These are phyloP conservation scores for Theocolax elegans DNA, from an alignment of 1,140 invertebrate genomes.

Conservation along the genomic window DNA sequence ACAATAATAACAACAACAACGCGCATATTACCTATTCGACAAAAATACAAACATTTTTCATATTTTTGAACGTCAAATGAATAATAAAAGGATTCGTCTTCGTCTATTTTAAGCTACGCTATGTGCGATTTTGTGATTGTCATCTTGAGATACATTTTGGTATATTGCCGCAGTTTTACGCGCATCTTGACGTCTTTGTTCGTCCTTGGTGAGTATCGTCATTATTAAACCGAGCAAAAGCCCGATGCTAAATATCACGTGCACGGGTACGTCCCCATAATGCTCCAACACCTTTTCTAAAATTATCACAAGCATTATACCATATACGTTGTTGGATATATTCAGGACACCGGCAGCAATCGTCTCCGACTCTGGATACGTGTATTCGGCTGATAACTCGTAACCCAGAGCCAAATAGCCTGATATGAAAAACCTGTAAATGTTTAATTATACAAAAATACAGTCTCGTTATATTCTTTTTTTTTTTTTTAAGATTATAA, in stretches of 20 bases:
- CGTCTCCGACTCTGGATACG: slow-evolving; percentile 78
- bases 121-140: too few relatives aligned
- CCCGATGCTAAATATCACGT: slow-evolving; percentile 60
- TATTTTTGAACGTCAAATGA: too few relatives aligned
- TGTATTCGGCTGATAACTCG: slow-evolving; percentile 81
- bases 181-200: slow-evolving; percentile 68
- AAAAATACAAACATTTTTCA: too few relatives aligned
- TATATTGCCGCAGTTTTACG: too few relatives aligned
- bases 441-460: too few relatives aligned
- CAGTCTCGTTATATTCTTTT: too few relatives aligned
- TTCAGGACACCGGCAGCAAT: slow-evolving; percentile 77
- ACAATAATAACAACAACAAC: too few relatives aligned
- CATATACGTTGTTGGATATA: slow-evolving; percentile 74
- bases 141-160: too few relatives aligned
- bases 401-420: slow-evolving; percentile 80
- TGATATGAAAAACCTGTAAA: slow-evolving; percentile 79
- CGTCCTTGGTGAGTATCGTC: slow-evolving; percentile 70
- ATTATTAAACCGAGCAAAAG: slow-evolving; percentile 68
- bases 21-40: too few relatives aligned
- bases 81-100: too few relatives aligned
- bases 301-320: slow-evolving; percentile 69
- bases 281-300: slow-evolving; percentile 49
- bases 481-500: too few relatives aligned
- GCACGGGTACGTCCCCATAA: slow-evolving; percentile 53
- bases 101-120: too few relatives aligned